Conservation (phyloP, 2,113 vertebrate species). For the Archilochus colubris region DNA sequence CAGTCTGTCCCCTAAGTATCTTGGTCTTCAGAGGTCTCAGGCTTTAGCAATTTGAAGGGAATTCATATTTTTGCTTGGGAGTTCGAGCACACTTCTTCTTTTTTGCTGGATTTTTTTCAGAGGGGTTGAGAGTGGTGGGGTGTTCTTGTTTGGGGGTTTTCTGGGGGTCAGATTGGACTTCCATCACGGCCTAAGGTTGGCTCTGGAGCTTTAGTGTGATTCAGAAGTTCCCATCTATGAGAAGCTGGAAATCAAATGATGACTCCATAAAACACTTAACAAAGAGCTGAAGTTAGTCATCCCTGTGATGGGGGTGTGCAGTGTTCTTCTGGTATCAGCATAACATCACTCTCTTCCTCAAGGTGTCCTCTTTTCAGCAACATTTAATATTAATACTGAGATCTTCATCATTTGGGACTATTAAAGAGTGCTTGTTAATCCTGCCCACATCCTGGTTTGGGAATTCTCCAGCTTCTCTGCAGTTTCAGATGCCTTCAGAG, state of each 20-base stretch:
- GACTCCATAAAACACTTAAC: neutral
- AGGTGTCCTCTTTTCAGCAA: neutral
- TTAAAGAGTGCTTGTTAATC: neutral
- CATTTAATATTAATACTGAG: neutral
- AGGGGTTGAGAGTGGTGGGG: too few relatives aligned
- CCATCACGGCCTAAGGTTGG: fast-evolving
- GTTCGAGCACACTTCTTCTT: neutral
- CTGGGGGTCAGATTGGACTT: neutral
- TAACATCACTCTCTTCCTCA: neutral
- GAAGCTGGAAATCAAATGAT: neutral
- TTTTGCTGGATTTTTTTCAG: fast-evolving
- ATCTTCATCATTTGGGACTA: neutral
- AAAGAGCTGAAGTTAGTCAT: slow-evolving; percentile 7
- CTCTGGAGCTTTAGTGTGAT: neutral
- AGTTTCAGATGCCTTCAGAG: neutral
- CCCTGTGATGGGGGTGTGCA: neutral
- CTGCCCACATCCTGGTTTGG: neutral
- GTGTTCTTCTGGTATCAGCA: neutral
- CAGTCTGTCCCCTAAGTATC: neutral
- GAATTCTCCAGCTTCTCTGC: neutral
- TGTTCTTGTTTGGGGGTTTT: fast-evolving
- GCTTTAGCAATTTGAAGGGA: neutral
- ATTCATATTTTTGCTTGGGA: neutral
- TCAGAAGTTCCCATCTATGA: neutral
- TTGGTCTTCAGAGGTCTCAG: neutral